A percentile compares a stretch with the other conserved stretches of the same genome.
These are phyloP conservation scores for Polia nebulosa DNA, from an alignment of 2,888 invertebrate genomes.

Conservation along the genomic window DNA sequence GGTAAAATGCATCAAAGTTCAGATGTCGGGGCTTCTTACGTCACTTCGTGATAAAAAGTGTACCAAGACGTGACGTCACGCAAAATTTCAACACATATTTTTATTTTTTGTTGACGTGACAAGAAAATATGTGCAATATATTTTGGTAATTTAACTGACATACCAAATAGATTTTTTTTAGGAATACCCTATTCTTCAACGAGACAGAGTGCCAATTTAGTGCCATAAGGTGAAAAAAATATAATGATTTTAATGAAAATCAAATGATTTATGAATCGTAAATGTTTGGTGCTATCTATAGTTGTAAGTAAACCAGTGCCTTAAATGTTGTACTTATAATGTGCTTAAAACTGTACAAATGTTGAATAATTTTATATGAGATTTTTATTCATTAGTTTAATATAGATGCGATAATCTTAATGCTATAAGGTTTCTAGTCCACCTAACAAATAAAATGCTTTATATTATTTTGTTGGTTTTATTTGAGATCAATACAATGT, in stretches of 20 bases:
- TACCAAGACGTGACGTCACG: no score
- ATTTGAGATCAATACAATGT: slow-evolving; percentile 55
- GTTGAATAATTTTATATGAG: slow-evolving; percentile 82
- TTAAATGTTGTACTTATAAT: slow-evolving; percentile 82
- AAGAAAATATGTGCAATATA: no score
- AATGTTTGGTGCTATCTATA: slow-evolving; percentile 70
- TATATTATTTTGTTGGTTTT: slow-evolving; percentile 71
- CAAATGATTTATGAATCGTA: slow-evolving; percentile 44
- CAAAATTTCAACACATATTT: no score
- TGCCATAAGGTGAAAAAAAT: slow-evolving; percentile 43
- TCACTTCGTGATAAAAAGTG: no score
- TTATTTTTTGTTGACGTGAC: no score
- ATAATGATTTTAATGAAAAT: no score
- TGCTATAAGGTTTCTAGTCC: slow-evolving; percentile 87
- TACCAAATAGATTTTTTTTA: no score
- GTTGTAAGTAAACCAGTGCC: slow-evolving; percentile 76
- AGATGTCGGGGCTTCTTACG: no score
- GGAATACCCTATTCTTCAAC: slow-evolving; percentile 4
- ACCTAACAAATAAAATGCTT: slow-evolving; percentile 87
- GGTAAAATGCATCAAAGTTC: no score
- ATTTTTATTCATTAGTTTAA: slow-evolving; percentile 76
- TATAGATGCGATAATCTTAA: slow-evolving; percentile 76
- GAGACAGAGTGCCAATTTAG: slow-evolving; percentile 42
- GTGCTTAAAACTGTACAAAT: slow-evolving; percentile 79
- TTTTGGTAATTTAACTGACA: no score